phyloP scores from a whole-genome alignment of 2,113 vertebrate species.

The Cisticola juncidis region DNA sequence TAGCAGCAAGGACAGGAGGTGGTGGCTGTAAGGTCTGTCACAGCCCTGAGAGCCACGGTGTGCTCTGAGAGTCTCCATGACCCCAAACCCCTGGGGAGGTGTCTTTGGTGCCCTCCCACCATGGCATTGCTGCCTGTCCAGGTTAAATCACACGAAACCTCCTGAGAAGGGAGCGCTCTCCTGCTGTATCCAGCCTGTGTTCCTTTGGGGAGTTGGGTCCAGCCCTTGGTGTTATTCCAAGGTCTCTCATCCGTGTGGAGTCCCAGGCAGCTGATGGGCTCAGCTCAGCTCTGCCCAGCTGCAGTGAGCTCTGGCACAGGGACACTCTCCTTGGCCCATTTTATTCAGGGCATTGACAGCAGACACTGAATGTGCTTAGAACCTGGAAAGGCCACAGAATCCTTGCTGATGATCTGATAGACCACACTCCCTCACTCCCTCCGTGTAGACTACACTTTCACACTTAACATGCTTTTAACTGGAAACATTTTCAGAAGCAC shows the following conservation, averaged over 20 bases:
- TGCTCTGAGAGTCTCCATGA: background rate
- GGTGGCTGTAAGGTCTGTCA: background rate
- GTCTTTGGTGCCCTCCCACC: background rate
- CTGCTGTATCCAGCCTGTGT: background rate
- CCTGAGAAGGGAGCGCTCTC: background rate
- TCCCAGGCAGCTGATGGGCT: background rate
- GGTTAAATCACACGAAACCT: background rate
- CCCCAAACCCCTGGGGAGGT: background rate
- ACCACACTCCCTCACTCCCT: constrained; percentile 9
- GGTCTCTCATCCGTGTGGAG: background rate
- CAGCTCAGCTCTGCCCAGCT: background rate
- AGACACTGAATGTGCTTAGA: background rate
- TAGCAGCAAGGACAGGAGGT: background rate
- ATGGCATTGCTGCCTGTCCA: background rate
- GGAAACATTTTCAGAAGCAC: constrained; percentile 66
- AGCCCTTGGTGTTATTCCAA: background rate
- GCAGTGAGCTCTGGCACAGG: background rate
- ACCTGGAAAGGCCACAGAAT: background rate
- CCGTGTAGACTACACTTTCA: constrained; percentile 48
- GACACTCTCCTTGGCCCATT: background rate
- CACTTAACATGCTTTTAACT: constrained; percentile 45
- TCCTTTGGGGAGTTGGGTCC: background rate
- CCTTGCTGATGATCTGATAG: constrained; percentile 25
- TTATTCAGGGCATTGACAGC: background rate
- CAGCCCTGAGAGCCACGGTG: background rate